These are phyloP conservation scores for Cygnus atratus DNA, from an alignment of 2,113 vertebrate genomes.

Conservation along the genomic window DNA sequence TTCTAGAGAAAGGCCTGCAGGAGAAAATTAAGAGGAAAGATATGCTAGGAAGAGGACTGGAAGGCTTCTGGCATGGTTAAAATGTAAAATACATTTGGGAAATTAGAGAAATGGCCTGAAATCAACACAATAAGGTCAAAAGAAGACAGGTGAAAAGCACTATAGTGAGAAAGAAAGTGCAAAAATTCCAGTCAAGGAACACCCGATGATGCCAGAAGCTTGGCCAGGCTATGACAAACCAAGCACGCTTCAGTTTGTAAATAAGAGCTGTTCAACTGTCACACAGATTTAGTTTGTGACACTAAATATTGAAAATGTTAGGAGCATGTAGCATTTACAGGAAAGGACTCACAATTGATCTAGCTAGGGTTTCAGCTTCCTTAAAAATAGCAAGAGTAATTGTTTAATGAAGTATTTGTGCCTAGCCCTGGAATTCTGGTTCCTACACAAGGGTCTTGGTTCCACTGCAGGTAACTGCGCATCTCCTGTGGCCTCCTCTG, in stretches of 20 bases:
- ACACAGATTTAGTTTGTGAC: not conserved
- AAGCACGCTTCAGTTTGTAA: not conserved
- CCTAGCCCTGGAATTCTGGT: not conserved
- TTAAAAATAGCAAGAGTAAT: not conserved
- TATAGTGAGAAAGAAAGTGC: not conserved
- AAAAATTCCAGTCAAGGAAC: not conserved
- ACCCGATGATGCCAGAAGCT: not conserved
- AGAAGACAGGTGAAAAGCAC: not conserved
- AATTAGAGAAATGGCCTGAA: not conserved
- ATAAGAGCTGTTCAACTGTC: not conserved
- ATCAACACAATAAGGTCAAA: not conserved
- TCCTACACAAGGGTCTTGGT: accelerated
- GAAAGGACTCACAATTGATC: not conserved
- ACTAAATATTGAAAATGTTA: not conserved
- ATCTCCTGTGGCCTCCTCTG: not conserved
- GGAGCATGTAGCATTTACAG: not conserved
- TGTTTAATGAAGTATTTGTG: not conserved
- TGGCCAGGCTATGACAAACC: not conserved
- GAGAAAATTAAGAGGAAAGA: not conserved
- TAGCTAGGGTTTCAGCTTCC: not conserved
- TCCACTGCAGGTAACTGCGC: too few relatives aligned
- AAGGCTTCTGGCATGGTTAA: not conserved
- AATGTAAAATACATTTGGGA: not conserved
- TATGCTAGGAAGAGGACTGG: not conserved
- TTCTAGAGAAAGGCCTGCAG: not conserved